These are phyloP conservation scores for Myocastor coypus DNA, from an alignment of 2,113 vertebrate species.

Conservation along the genomic window DNA sequence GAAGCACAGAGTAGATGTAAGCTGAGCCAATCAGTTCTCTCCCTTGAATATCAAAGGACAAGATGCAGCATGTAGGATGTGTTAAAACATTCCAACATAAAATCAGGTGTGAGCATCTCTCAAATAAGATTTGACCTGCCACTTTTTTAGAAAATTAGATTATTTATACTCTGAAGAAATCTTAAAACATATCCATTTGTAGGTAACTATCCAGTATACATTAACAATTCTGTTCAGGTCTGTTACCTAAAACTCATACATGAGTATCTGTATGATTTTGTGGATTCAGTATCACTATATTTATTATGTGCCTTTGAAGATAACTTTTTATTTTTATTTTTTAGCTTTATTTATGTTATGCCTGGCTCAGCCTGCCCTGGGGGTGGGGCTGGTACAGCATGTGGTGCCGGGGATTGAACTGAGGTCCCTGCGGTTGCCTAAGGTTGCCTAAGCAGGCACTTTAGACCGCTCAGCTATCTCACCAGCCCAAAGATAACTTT, in stretches of 20 bases:
- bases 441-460: too few species aligned
- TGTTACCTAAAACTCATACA: not conserved
- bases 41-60: conserved; percentile 2
- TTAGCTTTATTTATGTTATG: too few species aligned
- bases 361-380: too few species aligned
- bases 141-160: conserved; percentile 19
- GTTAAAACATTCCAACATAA: not conserved
- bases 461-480: too few species aligned
- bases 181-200: not conserved
- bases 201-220: not conserved
- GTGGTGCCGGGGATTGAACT: too few species aligned
- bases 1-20: not conserved
- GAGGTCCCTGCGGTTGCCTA: too few species aligned
- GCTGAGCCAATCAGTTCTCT: not conserved
- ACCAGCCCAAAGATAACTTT: too few species aligned
- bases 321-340: not conserved
- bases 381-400: too few species aligned
- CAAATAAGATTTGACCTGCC: not conserved
- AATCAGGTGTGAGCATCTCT: not conserved
- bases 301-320: conserved; percentile 4
- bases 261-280: not conserved
- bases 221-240: not conserved
- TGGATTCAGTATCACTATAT: conserved; percentile 1
- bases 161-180: not conserved
- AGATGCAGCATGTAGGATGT: not conserved